Base-by-base conservation (phyloP, 2,888 invertebrate species). In the Mimachlamys varia region DNA sequence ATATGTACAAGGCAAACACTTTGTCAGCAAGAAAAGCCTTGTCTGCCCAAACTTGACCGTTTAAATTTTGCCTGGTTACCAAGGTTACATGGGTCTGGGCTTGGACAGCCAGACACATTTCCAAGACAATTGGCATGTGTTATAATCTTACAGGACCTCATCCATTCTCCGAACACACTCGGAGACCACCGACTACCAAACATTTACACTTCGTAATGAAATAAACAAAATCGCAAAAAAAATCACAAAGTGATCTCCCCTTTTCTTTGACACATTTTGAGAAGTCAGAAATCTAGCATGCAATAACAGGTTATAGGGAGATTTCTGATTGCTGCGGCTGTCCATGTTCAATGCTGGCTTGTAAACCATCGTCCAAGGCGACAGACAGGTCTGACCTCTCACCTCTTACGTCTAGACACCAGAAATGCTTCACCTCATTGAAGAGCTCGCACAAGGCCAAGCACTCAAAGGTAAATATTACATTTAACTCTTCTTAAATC, bases 281-380 rank as follows among this genome's bases (percentile, higher is more conserved):
- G 17, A 76, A 76, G 76, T 22, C 76, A 33, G 76, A 76, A 76
- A 33, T 27, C 27, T 33, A 33, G 27, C 76, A 76, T 76, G 76
- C 76, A 27, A 76, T 76, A 76, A 76, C 27, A 76, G 76, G 76
- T 33, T 76, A 33, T 76, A 76, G 76, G 76, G 76, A 76, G 76
- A 76, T 76, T 76, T 76, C 33, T 76, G 27, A 76, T 76, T 76
- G 76, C 76, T 19, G 76, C 5, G 76, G 27, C 76, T 76, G 76
- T 33, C 76, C 76, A 76, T 76, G 76, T 76, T 33, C 76, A 12
- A 76, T 76, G 33, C 76, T 33, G 76, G 76, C 76, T 27, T 76
- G 76, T 76, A 76, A 76, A 76, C 58, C 76, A 76, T 76, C 76
- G 76, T 76, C 76, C 76, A 76, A 76, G 76, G 76, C 76, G 76